A percentile compares a stretch with the other conserved stretches of the same genome.
These are phyloP conservation scores for Sarcophilus harrisii DNA, from an alignment of 2,797 vertebrate genomes.

Conservation along the genomic window DNA sequence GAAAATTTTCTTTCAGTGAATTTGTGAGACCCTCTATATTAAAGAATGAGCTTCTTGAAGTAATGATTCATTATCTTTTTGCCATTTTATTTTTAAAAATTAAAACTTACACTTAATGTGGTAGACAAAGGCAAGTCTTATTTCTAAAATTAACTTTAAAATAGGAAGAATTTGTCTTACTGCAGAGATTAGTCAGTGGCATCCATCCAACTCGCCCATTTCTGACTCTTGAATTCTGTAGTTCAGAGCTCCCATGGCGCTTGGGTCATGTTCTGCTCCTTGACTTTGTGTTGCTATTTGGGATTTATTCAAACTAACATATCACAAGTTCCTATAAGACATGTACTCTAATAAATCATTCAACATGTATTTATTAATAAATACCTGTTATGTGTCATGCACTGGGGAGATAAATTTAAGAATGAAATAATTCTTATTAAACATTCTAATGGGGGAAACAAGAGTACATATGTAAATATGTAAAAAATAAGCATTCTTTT, in stretches of 20 bases:
- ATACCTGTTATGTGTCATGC: neutral
- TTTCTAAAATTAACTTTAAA: neutral
- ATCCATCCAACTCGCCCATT: neutral
- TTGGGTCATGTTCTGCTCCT: neutral
- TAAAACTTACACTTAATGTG: neutral
- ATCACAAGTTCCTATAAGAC: neutral
- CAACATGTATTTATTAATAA: neutral
- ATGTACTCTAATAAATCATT: neutral
- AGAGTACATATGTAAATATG: neutral
- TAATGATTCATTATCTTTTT: neutral
- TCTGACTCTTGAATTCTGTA: neutral
- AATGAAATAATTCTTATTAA: neutral
- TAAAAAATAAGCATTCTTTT: neutral
- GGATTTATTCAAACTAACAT: neutral
- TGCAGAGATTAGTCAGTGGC: neutral
- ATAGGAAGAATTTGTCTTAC: neutral
- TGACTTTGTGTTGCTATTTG: neutral
- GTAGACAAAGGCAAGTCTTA: neutral
- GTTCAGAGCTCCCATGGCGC: neutral
- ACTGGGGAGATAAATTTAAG: neutral
- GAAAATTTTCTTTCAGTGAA: neutral
- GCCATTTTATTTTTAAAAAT: neutral
- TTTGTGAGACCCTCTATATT: neutral
- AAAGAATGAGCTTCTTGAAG: neutral
- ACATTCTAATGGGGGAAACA: neutral